These are phyloP conservation scores for Sebastes cheni DNA, from an alignment of 2,797 vertebrate species.

Conservation along the genomic window DNA sequence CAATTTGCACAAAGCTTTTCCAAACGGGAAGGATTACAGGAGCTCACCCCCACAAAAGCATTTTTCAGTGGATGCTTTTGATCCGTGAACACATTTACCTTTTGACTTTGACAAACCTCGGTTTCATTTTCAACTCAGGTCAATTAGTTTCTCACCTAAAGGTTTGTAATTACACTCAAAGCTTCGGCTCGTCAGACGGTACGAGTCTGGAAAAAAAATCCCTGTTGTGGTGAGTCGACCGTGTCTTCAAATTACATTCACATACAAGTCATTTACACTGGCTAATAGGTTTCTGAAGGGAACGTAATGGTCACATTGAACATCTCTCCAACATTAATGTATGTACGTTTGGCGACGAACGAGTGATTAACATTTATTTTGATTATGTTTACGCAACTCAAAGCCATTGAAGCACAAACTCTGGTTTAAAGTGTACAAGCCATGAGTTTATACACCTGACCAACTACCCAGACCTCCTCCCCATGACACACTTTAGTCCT, in stretches of 20 bases:
- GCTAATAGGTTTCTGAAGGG: background rate
- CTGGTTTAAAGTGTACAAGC: background rate
- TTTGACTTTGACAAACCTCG: background rate
- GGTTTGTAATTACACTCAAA: constrained; percentile 6
- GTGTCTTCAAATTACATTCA: background rate
- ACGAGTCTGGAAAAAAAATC: background rate
- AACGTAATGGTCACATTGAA: background rate
- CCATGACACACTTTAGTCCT: background rate
- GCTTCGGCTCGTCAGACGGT: background rate
- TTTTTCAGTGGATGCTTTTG: background rate
- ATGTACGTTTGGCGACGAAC: background rate
- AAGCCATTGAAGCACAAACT: background rate
- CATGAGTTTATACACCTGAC: background rate
- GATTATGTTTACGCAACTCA: background rate
- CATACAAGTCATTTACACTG: background rate
- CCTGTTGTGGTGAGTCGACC: background rate
- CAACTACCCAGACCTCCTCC: background rate
- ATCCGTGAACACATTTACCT: background rate
- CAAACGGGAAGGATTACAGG: background rate
- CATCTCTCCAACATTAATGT: background rate
- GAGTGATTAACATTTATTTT: background rate
- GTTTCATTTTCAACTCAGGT: background rate
- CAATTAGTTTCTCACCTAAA: constrained; percentile 12
- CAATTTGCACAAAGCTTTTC: background rate
- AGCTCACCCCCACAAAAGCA: background rate